Evolutionary conservation across 2,888 invertebrate genomes (phyloP), one percentile per base, ranked within the genome.

Genomic region (Adelphocoris suturalis): DNA sequence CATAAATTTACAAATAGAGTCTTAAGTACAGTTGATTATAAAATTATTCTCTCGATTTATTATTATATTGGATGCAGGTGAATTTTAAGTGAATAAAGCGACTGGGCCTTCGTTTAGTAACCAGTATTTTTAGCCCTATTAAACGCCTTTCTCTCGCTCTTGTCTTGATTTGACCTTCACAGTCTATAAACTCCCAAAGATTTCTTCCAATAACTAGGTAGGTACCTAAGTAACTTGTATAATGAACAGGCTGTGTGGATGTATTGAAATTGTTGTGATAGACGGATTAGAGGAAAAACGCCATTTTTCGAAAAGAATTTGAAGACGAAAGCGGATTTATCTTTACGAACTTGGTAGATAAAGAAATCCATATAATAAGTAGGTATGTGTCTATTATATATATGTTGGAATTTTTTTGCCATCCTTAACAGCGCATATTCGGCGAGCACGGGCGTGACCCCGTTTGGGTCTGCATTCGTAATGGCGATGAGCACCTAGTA

Each of bases 401-500:
- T 37, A 37, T 37, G n/a, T n/a, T n/a, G n/a, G n/a, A 37, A 37
- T 37, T 4, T 37, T 37, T 4, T 37, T 7, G 2, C 37, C 2
- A 37, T 37, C 37, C 37, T 37, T 37, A 37, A 4, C 37, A 4
- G 2, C 37, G 37, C 37, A 37, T 37, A 7, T 37, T 2, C 37
- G 37, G 7, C 3, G 37, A 37, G 37, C 2, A 7, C 37, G 52
- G 52, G 52, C 52, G 52, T 52, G 52, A 52, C 52, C 52, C 52
- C 52, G 52, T 37, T 37, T 7, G 37, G 37, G 1, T 52, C 12
- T 52, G 68, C 19, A 68, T 68, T 19, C 23, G 68, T 23, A 23
- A 68, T 68, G 68, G 23, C 68, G 68, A 23, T n/a, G 61, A 61
- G 68, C 68, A 68, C 68, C 68, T 68, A 27, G 68, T 68, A 23